Percentiles rank a stretch among this genome's conserved stretches.
Evolutionary conservation across 2,797 vertebrate species (phyloP).

Genomic region (Manis crassicaudata): DNA sequence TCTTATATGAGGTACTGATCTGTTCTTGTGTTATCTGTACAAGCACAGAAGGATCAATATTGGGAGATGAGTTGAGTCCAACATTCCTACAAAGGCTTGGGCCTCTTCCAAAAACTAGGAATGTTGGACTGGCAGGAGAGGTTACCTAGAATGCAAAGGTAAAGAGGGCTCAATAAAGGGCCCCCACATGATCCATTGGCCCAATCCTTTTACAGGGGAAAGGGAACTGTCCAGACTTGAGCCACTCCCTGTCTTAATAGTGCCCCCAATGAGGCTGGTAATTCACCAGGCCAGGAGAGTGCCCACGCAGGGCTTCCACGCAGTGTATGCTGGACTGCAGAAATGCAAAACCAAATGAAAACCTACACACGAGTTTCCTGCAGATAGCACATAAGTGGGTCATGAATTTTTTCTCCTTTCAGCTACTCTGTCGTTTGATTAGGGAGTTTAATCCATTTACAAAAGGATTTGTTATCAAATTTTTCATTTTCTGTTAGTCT

Average conservation of each 20-base stretch:
- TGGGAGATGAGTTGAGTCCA: not conserved
- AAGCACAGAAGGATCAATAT: not conserved
- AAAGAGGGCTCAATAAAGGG: not conserved
- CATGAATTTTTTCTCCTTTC: not conserved
- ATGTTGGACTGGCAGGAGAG: not conserved
- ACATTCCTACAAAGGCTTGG: not conserved
- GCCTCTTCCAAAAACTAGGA: not conserved
- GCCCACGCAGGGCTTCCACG: not conserved
- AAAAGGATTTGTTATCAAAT: not conserved
- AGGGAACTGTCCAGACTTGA: not conserved
- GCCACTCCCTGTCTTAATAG: not conserved
- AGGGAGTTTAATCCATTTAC: not conserved
- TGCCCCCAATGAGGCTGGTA: not conserved
- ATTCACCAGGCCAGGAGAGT: not conserved
- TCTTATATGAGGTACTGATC: fast-evolving
- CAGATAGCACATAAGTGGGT: not conserved
- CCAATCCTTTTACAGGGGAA: not conserved
- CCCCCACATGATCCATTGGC: too few species aligned
- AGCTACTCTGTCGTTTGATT: not conserved
- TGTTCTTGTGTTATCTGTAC: not conserved
- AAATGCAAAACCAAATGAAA: not conserved
- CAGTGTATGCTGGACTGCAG: fast-evolving
- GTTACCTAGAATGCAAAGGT: not conserved
- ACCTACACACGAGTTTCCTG: not conserved
- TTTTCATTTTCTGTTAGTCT: not conserved